A percentile compares a stretch with the other conserved stretches of the same genome.
phyloP scores from a whole-genome alignment of 1,140 invertebrate genomes.

The Maconellicoccus hirsutus region DNA sequence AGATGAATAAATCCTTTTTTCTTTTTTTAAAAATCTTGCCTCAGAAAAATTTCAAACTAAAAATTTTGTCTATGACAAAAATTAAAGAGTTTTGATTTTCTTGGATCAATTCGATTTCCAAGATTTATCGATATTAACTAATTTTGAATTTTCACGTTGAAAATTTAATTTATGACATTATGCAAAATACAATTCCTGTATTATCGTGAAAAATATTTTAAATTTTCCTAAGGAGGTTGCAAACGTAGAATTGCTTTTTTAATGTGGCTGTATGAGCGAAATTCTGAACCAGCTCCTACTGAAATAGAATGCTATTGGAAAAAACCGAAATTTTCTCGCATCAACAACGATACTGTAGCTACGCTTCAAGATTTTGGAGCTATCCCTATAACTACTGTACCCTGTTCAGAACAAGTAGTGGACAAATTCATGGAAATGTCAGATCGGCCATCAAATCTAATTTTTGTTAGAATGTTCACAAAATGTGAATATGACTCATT shows the following conservation, averaged over 20 bases:
- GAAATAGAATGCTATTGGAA: conserved; percentile 34
- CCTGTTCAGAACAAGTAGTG: background rate
- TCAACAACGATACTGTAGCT: conserved; percentile 11
- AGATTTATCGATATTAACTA: too few species aligned
- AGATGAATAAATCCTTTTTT: too few species aligned
- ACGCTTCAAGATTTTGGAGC: conserved; percentile 5
- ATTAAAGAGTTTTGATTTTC: too few species aligned
- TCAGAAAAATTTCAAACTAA: too few species aligned
- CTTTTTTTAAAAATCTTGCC: too few species aligned
- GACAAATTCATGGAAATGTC: background rate
- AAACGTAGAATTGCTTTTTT: conserved; percentile 35
- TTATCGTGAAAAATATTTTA: too few species aligned
- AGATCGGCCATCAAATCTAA: background rate
- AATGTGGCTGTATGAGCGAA: conserved; percentile 36
- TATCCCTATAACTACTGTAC: background rate
- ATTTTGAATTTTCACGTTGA: too few species aligned
- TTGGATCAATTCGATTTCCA: too few species aligned
- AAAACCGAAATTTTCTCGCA: conserved; percentile 25
- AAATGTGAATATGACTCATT: background rate
- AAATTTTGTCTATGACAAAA: too few species aligned
- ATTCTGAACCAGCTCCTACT: conserved; percentile 35
- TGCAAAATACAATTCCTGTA: too few species aligned
- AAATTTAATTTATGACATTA: too few species aligned
- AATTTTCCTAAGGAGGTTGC: conserved; percentile 32
- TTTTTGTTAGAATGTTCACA: background rate